These are phyloP conservation scores for Cebidichthys violaceus DNA, from an alignment of 2,113 vertebrate species.

Conservation along the genomic window DNA sequence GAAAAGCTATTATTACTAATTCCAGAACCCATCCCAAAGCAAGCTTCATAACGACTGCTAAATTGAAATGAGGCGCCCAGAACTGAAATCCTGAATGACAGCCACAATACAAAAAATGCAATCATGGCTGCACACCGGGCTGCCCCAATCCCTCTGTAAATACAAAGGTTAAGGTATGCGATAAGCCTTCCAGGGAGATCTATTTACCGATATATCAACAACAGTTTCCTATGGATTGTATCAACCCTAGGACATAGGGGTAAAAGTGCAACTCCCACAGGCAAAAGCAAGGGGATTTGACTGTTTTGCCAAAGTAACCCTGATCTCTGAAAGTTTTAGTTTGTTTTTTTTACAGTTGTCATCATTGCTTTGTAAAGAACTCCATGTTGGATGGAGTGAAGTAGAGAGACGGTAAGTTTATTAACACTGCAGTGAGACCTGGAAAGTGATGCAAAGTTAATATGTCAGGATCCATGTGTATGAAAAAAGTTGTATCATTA, in stretches of 20 bases:
- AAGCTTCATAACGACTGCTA: slow-evolving; percentile 40
- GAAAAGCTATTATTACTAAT: slow-evolving; percentile 13
- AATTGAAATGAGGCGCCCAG: slow-evolving; percentile 33
- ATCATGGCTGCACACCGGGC: slow-evolving; percentile 47
- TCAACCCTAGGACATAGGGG: neutral
- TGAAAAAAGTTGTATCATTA: neutral
- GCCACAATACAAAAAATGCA: slow-evolving; percentile 42
- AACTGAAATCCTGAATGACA: slow-evolving; percentile 52
- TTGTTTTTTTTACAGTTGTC: neutral
- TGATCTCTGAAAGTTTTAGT: neutral
- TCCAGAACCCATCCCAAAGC: slow-evolving; percentile 22
- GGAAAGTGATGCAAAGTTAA: neutral
- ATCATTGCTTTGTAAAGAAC: neutral
- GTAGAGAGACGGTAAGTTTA: neutral
- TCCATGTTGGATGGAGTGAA: neutral
- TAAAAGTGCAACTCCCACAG: slow-evolving; percentile 5
- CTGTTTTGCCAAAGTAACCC: neutral
- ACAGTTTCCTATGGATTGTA: slow-evolving; percentile 32
- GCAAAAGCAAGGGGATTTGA: neutral
- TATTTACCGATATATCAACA: slow-evolving; percentile 39
- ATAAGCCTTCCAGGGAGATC: slow-evolving; percentile 47
- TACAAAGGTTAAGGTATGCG: slow-evolving; percentile 47
- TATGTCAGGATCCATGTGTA: neutral
- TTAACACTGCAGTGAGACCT: neutral
- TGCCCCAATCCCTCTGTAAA: slow-evolving; percentile 40